Conservation (phyloP, 2,113 vertebrate species). For the Cebidichthys violaceus region DNA sequence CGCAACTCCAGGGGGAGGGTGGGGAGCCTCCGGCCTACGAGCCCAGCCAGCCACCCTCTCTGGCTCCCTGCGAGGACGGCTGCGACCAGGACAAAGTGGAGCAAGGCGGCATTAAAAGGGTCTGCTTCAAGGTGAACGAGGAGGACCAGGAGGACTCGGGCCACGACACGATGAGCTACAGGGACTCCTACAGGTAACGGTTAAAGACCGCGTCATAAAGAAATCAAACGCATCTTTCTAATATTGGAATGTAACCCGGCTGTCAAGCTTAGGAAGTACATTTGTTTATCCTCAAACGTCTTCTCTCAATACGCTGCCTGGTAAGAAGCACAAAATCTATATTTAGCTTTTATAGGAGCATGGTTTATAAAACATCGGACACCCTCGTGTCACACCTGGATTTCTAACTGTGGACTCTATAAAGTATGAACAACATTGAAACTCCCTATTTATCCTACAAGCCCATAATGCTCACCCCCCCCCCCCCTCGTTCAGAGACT, state of each 20-base stretch:
- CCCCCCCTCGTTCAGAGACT: constrained; percentile 29
- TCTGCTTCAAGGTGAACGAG: constrained; percentile 97
- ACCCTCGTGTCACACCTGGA: constrained; percentile 28
- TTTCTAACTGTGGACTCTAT: constrained; percentile 12
- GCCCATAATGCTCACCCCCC: constrained; percentile 25
- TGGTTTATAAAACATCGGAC: background rate
- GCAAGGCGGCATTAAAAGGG: constrained; percentile 91
- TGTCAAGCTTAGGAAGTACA: background rate
- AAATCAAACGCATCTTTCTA: background rate
- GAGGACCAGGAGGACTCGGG: constrained; percentile 99
- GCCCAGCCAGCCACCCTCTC: constrained; percentile 82
- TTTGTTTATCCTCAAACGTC: background rate
- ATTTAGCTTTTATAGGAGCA: background rate
- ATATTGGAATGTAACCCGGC: background rate
- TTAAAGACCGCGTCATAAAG: background rate
- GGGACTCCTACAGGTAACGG: constrained; percentile 95
- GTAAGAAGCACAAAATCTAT: background rate
- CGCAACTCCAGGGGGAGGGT: constrained; percentile 82
- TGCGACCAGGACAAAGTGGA: constrained; percentile 90
- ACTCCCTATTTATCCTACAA: constrained; percentile 31
- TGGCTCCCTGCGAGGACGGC: constrained; percentile 86
- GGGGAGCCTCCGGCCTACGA: constrained; percentile 85
- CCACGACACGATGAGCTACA: constrained; percentile 99
- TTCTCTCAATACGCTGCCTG: background rate
- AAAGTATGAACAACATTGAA: constrained; percentile 42